Evolutionary conservation across 2,888 invertebrate species (phyloP).

Genomic region (Tinea pellionella): DNA sequence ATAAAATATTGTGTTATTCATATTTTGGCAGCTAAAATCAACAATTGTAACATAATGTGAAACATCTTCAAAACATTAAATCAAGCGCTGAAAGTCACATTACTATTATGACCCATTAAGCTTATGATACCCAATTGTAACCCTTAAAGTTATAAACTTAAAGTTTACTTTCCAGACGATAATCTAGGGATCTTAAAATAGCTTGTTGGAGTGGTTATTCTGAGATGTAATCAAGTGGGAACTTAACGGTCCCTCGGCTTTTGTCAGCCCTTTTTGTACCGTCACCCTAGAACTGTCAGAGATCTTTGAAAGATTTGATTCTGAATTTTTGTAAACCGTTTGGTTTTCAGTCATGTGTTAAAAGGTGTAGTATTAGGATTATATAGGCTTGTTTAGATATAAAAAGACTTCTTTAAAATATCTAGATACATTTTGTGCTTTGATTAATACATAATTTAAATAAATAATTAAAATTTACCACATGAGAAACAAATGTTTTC

Average conservation of each 20-base stretch:
- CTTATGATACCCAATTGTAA: neutral
- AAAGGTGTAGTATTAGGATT: too few relatives aligned
- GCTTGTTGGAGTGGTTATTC: constrained; percentile 21
- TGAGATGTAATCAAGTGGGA: constrained; percentile 37
- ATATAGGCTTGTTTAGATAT: too few relatives aligned
- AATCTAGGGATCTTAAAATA: constrained; percentile 13
- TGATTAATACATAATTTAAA: too few relatives aligned
- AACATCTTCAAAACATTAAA: constrained; percentile 15
- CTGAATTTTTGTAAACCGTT: neutral
- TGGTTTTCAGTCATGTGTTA: neutral
- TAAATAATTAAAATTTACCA: too few relatives aligned
- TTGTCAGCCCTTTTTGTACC: constrained; percentile 27
- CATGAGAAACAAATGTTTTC: too few relatives aligned
- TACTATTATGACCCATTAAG: constrained; percentile 6
- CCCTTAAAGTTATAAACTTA: neutral
- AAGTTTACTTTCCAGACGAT: neutral
- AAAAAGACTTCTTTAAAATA: too few relatives aligned
- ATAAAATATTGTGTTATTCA: too few relatives aligned
- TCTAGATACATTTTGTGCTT: too few relatives aligned
- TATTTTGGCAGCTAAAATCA: too few relatives aligned
- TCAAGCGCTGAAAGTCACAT: constrained; percentile 21
- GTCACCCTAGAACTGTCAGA: neutral
- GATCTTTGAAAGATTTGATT: neutral
- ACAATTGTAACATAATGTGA: neutral
- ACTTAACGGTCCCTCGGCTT: constrained; percentile 23